phyloP scores from a whole-genome alignment of 2,888 invertebrate species.

The Eurois occulta region DNA sequence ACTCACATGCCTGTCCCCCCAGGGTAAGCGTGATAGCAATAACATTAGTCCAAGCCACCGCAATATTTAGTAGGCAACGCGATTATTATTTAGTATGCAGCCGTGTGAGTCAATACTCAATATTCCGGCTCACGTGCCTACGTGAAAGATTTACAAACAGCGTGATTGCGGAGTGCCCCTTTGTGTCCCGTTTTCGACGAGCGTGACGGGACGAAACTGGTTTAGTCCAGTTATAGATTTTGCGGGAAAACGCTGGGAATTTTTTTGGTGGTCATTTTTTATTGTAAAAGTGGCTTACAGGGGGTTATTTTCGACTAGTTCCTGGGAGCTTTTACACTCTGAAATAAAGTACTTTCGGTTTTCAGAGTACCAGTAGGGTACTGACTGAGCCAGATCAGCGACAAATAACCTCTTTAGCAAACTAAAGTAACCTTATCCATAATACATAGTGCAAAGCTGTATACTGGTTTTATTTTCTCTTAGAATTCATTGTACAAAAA shows the following conservation, averaged over 20 bases:
- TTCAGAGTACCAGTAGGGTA: neutral
- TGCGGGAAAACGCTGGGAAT: constrained; percentile 53
- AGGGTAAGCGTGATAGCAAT: constrained; percentile 39
- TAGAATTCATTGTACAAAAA: no score
- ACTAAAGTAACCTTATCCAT: neutral
- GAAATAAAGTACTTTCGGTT: neutral
- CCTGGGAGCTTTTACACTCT: neutral
- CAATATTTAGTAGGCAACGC: constrained; percentile 69
- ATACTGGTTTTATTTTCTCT: no score
- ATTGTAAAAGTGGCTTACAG: neutral
- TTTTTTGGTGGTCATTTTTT: constrained; percentile 24
- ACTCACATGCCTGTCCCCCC: neutral
- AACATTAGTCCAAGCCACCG: constrained; percentile 33
- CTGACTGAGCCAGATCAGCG: neutral
- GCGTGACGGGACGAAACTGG: constrained; percentile 69
- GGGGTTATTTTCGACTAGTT: constrained; percentile 3
- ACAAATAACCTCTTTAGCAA: neutral
- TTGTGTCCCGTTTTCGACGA: constrained; percentile 67
- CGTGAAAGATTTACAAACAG: constrained; percentile 72
- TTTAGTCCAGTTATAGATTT: constrained; percentile 64
- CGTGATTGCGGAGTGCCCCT: constrained; percentile 72
- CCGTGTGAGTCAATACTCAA: constrained; percentile 70
- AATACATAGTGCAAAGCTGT: no score
- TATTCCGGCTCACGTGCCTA: constrained; percentile 70
- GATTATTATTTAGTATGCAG: constrained; percentile 77